Base-by-base conservation (phyloP, 2,888 invertebrate genomes). In the Danaus chrysippus region DNA sequence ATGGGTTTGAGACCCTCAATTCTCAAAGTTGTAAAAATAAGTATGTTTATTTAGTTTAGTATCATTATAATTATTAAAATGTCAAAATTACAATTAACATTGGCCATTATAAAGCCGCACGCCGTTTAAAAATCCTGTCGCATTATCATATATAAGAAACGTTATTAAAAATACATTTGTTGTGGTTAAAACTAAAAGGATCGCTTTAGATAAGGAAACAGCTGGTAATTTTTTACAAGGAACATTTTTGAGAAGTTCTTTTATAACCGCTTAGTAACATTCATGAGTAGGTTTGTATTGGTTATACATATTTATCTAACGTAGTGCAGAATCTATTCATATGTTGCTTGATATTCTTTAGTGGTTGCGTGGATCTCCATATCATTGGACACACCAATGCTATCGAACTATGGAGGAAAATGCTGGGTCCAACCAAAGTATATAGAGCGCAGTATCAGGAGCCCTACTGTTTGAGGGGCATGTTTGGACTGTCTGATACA, bases 351-450 rank as follows among this genome's bases (percentile, higher is more conserved):
- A 46, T 17, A 55, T 12, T 56, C 62, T 65, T 41, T 78, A 98
- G 98, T 92, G 98, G 98, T 0, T 94, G 94, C n/a, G 93, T 96
- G 59, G 94, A 95, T 74, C 92, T 96, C 10, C 94, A 96, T 71
- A 93, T 98, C 68, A 86, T 98, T 69, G 95, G 95, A 9, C 93
- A 94, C 66, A 88, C 93, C 54, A 92, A 97, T 85, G 96, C 96
- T 8, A 95, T 98, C 70, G 75, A 84, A 15, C 91, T 93, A 59
- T 98, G 98, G 98, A 92, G 98, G 68, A 78, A 86, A 58, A 82
- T 98, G 56, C 94, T 98, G 91, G 98, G 98, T 0, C 98, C 98
- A 1, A 98, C 98, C 0, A 97, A 97, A 87, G 96, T 95, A 0
- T 96, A 92, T 76, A 94, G 94, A 79, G 94, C 96, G 0, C 94